Percentiles rank a stretch among this genome's conserved stretches.
These are phyloP conservation scores for Apocrypta bakeri DNA, from an alignment of 1,140 invertebrate species.

Conservation along the genomic window DNA sequence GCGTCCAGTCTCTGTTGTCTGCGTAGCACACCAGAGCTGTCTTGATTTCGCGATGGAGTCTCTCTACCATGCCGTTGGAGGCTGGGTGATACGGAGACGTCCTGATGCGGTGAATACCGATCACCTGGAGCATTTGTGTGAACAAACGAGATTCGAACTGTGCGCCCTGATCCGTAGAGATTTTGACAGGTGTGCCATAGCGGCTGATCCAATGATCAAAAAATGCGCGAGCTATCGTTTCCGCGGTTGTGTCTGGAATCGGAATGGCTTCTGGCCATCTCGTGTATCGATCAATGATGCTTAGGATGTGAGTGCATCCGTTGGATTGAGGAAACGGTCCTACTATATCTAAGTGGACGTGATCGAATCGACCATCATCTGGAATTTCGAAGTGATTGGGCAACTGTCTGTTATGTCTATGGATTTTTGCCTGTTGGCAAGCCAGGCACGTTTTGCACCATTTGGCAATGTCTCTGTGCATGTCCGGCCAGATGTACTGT, in stretches of 20 bases:
- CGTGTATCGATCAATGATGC: conserved; percentile 71
- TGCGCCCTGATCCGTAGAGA: too few relatives aligned
- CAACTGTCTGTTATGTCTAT: conserved; percentile 46
- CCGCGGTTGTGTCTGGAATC: conserved; percentile 53
- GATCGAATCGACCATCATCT: conserved; percentile 61
- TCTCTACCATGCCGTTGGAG: conserved; percentile 69
- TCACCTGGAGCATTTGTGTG: too few relatives aligned
- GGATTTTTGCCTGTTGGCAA: conserved; percentile 60
- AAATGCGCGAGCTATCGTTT: conserved; percentile 56
- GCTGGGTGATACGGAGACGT: conserved; percentile 47
- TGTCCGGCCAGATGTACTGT: conserved; percentile 58
- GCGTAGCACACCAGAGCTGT: conserved; percentile 46
- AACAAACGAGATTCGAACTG: too few relatives aligned
- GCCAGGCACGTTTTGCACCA: too few relatives aligned
- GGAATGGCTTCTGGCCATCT: conserved; percentile 70
- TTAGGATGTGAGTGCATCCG: conserved; percentile 67
- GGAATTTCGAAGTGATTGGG: conserved; percentile 32
- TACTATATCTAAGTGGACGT: conserved; percentile 74
- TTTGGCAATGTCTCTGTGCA: conserved; percentile 56
- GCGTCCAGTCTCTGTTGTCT: conserved; percentile 60
- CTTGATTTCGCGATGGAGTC: conserved; percentile 65
- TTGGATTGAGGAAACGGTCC: conserved; percentile 66
- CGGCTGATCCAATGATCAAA: conserved; percentile 55
- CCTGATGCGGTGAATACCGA: too few relatives aligned
- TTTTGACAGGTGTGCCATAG: too few relatives aligned